A percentile compares a stretch with the other conserved stretches of the same genome.
Evolutionary conservation across 2,888 invertebrate genomes (phyloP).

Genomic region (Phortica okadai): DNA sequence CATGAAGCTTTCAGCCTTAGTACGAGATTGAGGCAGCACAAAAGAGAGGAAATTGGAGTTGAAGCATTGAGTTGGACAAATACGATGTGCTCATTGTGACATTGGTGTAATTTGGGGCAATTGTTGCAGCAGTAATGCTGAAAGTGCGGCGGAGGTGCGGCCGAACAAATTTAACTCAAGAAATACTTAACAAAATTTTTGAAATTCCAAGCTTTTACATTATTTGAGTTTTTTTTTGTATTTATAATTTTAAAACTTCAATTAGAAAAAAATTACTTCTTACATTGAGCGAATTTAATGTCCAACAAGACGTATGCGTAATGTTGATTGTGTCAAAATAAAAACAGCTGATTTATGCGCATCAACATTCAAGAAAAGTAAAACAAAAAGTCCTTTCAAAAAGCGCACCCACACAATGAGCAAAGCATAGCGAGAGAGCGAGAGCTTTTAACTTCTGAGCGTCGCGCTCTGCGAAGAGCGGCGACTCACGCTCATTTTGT

Average conservation of each 20-base stretch:
- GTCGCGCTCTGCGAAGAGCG: constrained; percentile 43
- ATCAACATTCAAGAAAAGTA: not conserved
- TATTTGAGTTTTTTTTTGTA: not conserved
- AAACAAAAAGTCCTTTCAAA: not conserved
- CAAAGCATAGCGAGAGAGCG: constrained; percentile 7
- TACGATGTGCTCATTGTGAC: not conserved
- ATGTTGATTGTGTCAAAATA: constrained; percentile 19
- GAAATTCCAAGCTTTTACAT: no score
- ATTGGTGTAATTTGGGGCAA: not conserved
- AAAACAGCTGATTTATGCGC: constrained; percentile 58
- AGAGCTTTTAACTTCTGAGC: constrained; percentile 29
- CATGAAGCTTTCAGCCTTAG: not conserved
- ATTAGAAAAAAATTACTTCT: not conserved
- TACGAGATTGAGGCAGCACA: not conserved
- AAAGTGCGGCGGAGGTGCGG: no score
- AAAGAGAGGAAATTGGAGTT: not conserved
- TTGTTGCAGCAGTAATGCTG: not conserved
- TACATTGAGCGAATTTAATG: not conserved
- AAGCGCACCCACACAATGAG: constrained; percentile 24
- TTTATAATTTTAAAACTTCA: not conserved
- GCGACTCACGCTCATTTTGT: constrained; percentile 40
- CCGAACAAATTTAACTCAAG: no score
- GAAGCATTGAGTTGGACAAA: not conserved
- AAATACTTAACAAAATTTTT: no score
- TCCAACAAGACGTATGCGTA: constrained; percentile 1